Base-by-base conservation (phyloP, 1,140 invertebrate genomes). In the Bombus sibiricus region DNA sequence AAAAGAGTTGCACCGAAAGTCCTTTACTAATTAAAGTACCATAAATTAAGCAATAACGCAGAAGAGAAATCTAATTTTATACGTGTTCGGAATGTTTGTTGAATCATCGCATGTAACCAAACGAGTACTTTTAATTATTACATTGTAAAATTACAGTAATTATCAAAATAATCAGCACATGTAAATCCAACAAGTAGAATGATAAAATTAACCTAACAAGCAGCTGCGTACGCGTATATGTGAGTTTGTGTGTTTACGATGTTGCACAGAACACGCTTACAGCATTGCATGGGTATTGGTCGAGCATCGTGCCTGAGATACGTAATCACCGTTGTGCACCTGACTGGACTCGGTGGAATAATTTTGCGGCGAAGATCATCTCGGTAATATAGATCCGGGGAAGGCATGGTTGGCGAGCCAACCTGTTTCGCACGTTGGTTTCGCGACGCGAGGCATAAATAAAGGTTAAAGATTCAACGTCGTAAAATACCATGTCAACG, bases 261-360 rank as follows among this genome's bases (percentile, higher is more conserved):
- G 62, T 85, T 81, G 22, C 57, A 68, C 13, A 22, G 57, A 66
- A 41, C 77, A 74, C 59, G 71, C 18, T 74, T n/a, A 59, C 43
- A 81, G 39, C n/a, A 62, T 43, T 53, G 43, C 57, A 18, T 41
- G 6, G 59, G 69, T 85, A 85, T 81, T 74, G 71, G 78, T 5
- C 71, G 66, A 81, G 43, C 47, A 53, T 59, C 78, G 71, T 81
- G 78, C 79, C 59, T 74, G 84, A 81, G 78, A 81, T 85, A 81
- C 77, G 79, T 85, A 85, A 85, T 81, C 84, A 75, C 84, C 84
- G 72, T 85, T 75, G 84, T 39, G 84, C 84, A 85, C 78, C 84
- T 81, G 79, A 81, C 84, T 72, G 79, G 78, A 81, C 84, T 85
- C 83, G 84, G 69, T 57, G 84, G 84, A 85, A 85, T 85, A 85